Evolutionary conservation across 1,140 invertebrate genomes (phyloP), one percentile per base, ranked within the genome.

Genomic region (Heliconius nattereri): DNA sequence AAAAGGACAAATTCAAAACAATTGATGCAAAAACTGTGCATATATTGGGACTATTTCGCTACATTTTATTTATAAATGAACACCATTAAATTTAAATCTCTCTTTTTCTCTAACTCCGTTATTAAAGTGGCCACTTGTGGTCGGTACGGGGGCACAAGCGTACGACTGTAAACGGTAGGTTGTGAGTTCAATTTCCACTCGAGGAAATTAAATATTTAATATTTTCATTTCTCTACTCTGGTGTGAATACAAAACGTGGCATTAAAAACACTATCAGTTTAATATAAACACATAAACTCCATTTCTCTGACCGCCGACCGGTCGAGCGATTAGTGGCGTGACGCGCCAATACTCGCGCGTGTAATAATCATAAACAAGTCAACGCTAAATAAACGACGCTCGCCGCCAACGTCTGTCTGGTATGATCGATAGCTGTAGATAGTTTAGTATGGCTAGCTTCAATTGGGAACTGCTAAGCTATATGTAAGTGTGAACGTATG

Each of bases 311-410:
- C 13, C 60, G n/a, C n/a, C 6, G 60, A 29, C 9, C 26, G 3
- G 19, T 23, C 20, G 9, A 66, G 60, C 23, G 23, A 66, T 66
- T 66, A 66, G 60, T 11, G 23, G 23, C 60, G 60, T 66, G 60
- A 66, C 60, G 60, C 60, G 26, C n/a, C 26, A 66, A 16, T 26
- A 16, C 60, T 2, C 11, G 60, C 26, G 11, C 60, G 60, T 26
- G 60, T 74, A 74, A 45, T 49, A 52, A 54, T 74, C 45, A n/a
- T 54, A 74, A 74, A 54, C 73, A 74, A 74, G 73, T 54, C 73
- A 49, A 74, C 19, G 9, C 1, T 66, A 54, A 52, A 74, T 52
- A 54, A 54, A 74, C 49, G 40, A 74, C 73, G 37, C 73, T 5
- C 73, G 49, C 73, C 23, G 49, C 73, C 29, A 74, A 20, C 54